These are phyloP conservation scores for Siniperca scherzeri DNA, from an alignment of 2,797 vertebrate genomes.

Conservation along the genomic window DNA sequence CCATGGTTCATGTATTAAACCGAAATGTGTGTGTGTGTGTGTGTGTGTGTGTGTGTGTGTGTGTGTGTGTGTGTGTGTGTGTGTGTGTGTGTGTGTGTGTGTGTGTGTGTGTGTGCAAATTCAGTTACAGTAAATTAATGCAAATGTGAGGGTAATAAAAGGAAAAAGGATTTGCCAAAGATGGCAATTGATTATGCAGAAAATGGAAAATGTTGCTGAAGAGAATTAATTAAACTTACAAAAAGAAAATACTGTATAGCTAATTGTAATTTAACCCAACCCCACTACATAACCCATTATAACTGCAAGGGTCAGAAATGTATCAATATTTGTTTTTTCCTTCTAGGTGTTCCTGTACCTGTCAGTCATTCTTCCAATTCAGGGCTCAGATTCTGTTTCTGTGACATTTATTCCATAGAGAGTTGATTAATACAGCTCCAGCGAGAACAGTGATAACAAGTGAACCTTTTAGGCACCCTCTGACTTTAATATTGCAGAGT, in stretches of 20 bases:
- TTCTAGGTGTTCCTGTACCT: constrained; percentile 22
- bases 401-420: constrained; percentile 50
- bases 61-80: not conserved
- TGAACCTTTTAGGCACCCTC: constrained; percentile 44
- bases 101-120: not conserved
- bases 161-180: not conserved
- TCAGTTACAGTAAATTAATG: not conserved
- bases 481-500: constrained; percentile 50
- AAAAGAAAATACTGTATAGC: not conserved
- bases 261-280: not conserved
- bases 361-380: constrained; percentile 36
- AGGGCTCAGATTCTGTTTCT: constrained; percentile 29
- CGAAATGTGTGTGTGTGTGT: not conserved
- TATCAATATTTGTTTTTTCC: constrained; percentile 29
- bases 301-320: constrained; percentile 28
- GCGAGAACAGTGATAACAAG: constrained; percentile 49
- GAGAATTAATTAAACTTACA: constrained; percentile 7
- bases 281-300: not conserved
- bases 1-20: not conserved
- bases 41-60: not conserved
- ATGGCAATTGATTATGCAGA: not conserved
- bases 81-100: not conserved
- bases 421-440: constrained; percentile 45
- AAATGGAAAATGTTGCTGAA: not conserved
- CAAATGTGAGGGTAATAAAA: not conserved